Evolutionary conservation across 1,140 invertebrate species (phyloP).

Genomic region (Trichonephila clavata): DNA sequence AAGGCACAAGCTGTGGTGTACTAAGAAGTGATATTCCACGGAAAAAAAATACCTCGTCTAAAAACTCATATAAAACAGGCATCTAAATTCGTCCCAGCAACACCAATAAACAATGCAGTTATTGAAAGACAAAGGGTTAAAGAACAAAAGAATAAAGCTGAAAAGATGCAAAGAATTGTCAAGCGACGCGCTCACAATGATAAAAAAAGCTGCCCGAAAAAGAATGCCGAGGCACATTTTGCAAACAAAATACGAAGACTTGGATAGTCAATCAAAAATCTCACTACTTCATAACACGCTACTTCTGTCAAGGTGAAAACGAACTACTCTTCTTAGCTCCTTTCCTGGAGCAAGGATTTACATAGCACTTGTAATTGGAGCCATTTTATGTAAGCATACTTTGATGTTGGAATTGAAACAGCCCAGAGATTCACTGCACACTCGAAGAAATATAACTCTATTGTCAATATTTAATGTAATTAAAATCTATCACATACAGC

Average conservation of each 20-base stretch:
- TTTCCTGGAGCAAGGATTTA: not conserved
- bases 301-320: not conserved
- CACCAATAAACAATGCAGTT: constrained; percentile 57
- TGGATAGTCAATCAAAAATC: not conserved
- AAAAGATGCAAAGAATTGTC: constrained; percentile 50
- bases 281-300: not conserved
- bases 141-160: constrained; percentile 64
- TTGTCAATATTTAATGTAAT: too few species aligned
- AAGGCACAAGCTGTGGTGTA: too few species aligned
- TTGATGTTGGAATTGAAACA: too few species aligned
- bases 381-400: not conserved
- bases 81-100: constrained; percentile 28
- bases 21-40: not conserved
- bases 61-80: constrained; percentile 17
- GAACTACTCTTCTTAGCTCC: not conserved
- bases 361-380: not conserved
- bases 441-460: too few species aligned
- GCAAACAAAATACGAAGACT: constrained; percentile 25
- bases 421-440: too few species aligned
- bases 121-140: constrained; percentile 64
- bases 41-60: not conserved
- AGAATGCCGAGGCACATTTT: constrained; percentile 18
- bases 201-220: not conserved
- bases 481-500: too few species aligned
- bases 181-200: not conserved